Evolutionary conservation across 1,140 invertebrate genomes (phyloP).

Genomic region (Drosophila insularis): DNA sequence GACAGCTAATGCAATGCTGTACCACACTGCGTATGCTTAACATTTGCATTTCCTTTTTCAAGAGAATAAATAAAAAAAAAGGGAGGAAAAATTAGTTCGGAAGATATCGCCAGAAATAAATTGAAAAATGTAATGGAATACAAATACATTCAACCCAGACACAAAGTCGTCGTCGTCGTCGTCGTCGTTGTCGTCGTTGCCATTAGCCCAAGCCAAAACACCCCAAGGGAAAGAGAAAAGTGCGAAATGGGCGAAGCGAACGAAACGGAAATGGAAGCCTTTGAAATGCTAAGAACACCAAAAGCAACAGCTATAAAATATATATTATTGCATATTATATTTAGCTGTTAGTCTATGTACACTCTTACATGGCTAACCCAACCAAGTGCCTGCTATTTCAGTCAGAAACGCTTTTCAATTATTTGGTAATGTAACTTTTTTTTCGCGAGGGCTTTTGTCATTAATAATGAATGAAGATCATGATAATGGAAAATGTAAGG

Average conservation of each 20-base stretch:
- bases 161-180: not conserved
- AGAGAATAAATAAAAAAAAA: conserved; percentile 57
- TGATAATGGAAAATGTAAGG: too few relatives aligned
- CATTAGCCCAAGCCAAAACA: conserved; percentile 2
- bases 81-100: not conserved
- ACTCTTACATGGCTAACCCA: too few relatives aligned
- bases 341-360: not conserved
- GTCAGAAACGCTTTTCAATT: too few relatives aligned
- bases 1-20: not conserved
- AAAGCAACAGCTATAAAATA: conserved; percentile 17
- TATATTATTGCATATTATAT: conserved; percentile 28
- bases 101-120: conserved; percentile 46
- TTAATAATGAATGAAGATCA: too few relatives aligned
- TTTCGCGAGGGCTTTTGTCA: too few relatives aligned
- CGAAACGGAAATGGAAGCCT: conserved; percentile 36
- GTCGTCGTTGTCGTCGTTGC: not conserved
- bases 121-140: conserved; percentile 71
- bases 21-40: conserved; percentile 62
- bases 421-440: too few relatives aligned
- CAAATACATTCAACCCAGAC: conserved; percentile 42
- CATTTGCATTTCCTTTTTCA: conserved; percentile 60
- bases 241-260: conserved; percentile 1
- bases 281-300: conserved; percentile 33
- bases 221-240: not conserved
- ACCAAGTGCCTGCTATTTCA: too few relatives aligned